Base-by-base conservation (phyloP, 2,888 invertebrate species). In the Phymatocera aterrima region DNA sequence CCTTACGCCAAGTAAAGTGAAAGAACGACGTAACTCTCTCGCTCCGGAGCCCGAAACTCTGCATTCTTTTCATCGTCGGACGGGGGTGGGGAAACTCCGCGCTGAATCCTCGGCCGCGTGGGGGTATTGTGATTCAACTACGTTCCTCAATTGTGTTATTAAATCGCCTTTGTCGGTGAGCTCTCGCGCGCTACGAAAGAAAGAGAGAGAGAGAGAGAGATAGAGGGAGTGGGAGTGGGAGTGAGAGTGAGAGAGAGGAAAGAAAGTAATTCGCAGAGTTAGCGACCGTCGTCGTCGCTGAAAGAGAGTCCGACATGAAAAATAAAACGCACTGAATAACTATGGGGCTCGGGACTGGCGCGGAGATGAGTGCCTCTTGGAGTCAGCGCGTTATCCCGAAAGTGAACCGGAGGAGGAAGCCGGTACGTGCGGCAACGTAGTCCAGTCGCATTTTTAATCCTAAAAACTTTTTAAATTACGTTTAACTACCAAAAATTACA, bases 381-480 rank as follows among this genome's bases (percentile, higher is more conserved):
- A 46, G 21, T 43, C 15, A 10, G 68, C 64, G 40, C 78, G 72
- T 54, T 61, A 43, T 46, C 43, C 37, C 54, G 60, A 75, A 80
- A 74, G 57, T 46, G 21, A 34, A 40, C 3, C 37, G 61, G 78
- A 61, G 57, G 28, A 24, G 48, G 72, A 72, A 70, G 61, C 60
- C 70, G 77, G 79, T 60, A 68, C 77, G 75, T 15, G 79, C 68
- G n/a, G 28, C 61, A 70, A 57, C 78, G 74, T 79, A 79, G 78
- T 81, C 75, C 61, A 74, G 82, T 83, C 82, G 83, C 84, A 88
- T 86, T 88, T 88, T 88, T 88, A 88, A 87, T 87, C 85, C 84
- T 80, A 79, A 83, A 81, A 88, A 88, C 84, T 88, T 88, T 87
- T 84, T 85, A 85, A 88, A 88, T 88, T 86, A 88, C 84, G 85